phyloP scores from a whole-genome alignment of 2,113 vertebrate genomes.

The Phocoena phocoena region DNA sequence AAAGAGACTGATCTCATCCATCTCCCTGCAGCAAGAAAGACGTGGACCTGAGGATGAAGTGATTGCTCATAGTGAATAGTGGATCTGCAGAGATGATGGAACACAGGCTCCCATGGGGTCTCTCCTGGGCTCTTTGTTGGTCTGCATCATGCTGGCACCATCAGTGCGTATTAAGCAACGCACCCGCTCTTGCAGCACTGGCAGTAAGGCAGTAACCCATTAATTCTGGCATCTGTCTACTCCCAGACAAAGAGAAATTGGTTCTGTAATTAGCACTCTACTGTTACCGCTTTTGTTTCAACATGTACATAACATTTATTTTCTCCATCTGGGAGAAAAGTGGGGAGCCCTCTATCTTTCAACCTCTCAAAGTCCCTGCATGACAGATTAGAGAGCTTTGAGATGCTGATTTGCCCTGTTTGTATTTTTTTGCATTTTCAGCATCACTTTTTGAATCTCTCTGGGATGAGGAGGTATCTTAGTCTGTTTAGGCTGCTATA shows the following conservation, averaged over 20 bases:
- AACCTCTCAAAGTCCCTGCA: neutral
- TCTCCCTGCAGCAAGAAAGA: neutral
- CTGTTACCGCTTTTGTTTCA: conserved; percentile 35
- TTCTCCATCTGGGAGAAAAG: conserved; percentile 21
- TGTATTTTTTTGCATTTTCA: neutral
- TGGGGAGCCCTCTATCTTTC: neutral
- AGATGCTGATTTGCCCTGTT: neutral
- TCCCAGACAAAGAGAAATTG: conserved; percentile 20
- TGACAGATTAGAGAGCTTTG: neutral
- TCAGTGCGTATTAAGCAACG: neutral
- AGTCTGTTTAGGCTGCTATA: neutral
- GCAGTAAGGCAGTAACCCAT: neutral
- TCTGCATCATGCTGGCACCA: neutral
- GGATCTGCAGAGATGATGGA: neutral
- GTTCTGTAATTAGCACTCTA: conserved; percentile 18
- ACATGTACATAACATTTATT: conserved; percentile 35
- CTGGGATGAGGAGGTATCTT: neutral
- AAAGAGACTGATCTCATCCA: neutral
- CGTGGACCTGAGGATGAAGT: neutral
- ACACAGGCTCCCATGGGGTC: accelerated
- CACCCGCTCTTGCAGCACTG: neutral
- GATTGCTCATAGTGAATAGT: neutral
- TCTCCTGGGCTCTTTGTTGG: neutral
- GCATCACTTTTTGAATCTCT: conserved; percentile 10
- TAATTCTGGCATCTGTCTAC: conserved; percentile 13